phyloP scores from a whole-genome alignment of 92 coral and sea anemone species.

The Ricordea florida region DNA sequence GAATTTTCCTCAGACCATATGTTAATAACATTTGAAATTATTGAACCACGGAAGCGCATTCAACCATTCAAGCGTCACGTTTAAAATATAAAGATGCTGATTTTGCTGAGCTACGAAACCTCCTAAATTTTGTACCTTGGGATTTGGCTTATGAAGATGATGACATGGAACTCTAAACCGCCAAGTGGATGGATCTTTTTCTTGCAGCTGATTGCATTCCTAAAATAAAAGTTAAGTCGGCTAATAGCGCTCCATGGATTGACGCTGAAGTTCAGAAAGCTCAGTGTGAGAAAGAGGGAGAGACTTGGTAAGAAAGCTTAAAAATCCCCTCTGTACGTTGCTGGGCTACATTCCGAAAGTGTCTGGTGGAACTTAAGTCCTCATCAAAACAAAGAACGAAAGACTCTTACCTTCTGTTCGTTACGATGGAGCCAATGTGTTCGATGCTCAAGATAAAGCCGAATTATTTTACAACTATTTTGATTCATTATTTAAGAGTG shows the following conservation, averaged over 20 bases:
- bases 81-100: slow-evolving; percentile 8
- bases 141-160: slow-evolving; percentile 1
- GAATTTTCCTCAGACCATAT: too few relatives aligned
- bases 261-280: slow-evolving; percentile 1
- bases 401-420: background rate
- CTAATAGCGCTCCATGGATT: slow-evolving; percentile 9
- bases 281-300: background rate
- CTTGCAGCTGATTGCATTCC: slow-evolving; percentile 19
- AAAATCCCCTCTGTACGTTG: background rate
- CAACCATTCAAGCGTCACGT: slow-evolving; percentile 11
- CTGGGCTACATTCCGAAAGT: slow-evolving; percentile 14
- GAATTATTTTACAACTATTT: slow-evolving; percentile 36
- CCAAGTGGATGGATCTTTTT: slow-evolving; percentile 5
- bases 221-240: slow-evolving; percentile 3
- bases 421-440: slow-evolving; percentile 7
- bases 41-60: too few relatives aligned
- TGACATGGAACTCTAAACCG: background rate
- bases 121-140: slow-evolving; percentile 5
- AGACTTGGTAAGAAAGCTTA: slow-evolving; percentile 2
- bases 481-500: background rate
- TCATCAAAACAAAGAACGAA: slow-evolving; percentile 10
- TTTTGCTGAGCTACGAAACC: slow-evolving; percentile 8
- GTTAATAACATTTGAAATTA: too few relatives aligned
- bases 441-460: slow-evolving; percentile 12
- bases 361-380: slow-evolving; percentile 9